Conservation (phyloP, 1,140 invertebrate species). For the Euura saliciscinereae region DNA sequence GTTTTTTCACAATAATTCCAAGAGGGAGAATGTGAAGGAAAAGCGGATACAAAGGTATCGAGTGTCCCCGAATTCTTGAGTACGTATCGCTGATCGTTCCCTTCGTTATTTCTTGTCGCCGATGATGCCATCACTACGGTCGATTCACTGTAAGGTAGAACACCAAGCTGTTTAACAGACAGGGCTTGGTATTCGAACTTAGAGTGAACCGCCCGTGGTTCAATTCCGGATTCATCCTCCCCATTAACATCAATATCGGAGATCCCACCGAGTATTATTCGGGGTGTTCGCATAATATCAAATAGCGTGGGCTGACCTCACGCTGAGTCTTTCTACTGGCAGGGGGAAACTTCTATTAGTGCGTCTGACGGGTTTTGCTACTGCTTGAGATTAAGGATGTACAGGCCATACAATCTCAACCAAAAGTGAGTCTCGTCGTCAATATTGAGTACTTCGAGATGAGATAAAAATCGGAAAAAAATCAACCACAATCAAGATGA, state of each 20-base stretch:
- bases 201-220: conserved; percentile 70
- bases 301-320: background rate
- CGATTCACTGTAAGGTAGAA: conserved; percentile 89
- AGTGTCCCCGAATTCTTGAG: conserved; percentile 27
- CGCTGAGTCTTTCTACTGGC: background rate
- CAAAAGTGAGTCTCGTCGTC: too few species aligned
- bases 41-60: background rate
- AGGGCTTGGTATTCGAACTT: conserved; percentile 87
- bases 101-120: conserved; percentile 9
- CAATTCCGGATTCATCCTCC: conserved; percentile 26
- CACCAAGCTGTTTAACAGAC: conserved; percentile 76
- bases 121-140: conserved; percentile 51
- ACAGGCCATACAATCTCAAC: too few species aligned
- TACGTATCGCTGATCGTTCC: conserved; percentile 32
- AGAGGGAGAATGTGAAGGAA: too few species aligned
- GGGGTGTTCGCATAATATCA: background rate
- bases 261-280: background rate
- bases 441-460: too few species aligned
- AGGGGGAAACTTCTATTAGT: background rate
- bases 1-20: background rate
- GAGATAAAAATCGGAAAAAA: too few species aligned
- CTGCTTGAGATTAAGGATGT: too few species aligned
- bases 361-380: too few species aligned
- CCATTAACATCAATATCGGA: background rate
- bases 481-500: too few species aligned